These are phyloP conservation scores for Dermatemys mawii DNA, from an alignment of 2,113 vertebrate genomes.

Conservation along the genomic window DNA sequence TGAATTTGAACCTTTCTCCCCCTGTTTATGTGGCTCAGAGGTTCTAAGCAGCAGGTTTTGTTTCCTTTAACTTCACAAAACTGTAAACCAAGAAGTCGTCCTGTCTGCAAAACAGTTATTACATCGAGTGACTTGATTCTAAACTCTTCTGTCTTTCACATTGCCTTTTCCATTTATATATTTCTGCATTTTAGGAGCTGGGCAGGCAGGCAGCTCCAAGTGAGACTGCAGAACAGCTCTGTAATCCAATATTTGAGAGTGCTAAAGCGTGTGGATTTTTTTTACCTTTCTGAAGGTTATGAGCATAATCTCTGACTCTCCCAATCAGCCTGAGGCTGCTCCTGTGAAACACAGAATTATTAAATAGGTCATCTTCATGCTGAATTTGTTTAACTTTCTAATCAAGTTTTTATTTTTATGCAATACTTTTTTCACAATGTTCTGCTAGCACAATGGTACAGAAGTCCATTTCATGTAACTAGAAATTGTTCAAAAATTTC, in stretches of 20 bases:
- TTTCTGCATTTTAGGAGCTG: constrained; percentile 15
- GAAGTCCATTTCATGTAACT: background rate
- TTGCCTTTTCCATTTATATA: constrained; percentile 41
- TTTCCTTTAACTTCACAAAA: constrained; percentile 47
- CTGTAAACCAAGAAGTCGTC: constrained; percentile 55
- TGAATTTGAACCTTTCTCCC: constrained; percentile 64
- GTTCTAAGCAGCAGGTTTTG: constrained; percentile 46
- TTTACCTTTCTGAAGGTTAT: background rate
- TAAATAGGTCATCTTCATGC: constrained; percentile 12
- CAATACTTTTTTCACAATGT: constrained; percentile 3
- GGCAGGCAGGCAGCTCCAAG: background rate
- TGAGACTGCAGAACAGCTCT: constrained; percentile 16
- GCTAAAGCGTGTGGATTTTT: background rate
- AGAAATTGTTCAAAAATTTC: constrained; percentile 25
- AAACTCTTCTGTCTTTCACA: constrained; percentile 39
- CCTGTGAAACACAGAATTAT: background rate
- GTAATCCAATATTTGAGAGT: background rate
- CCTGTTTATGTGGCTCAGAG: constrained; percentile 38
- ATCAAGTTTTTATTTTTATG: constrained; percentile 26
- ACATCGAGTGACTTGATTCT: constrained; percentile 44
- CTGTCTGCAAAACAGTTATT: constrained; percentile 55
- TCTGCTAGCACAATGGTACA: background rate
- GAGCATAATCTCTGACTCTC: background rate
- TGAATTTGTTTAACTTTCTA: constrained; percentile 25
- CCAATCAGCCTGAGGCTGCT: background rate